phyloP scores from a whole-genome alignment of 2,113 vertebrate species.

The Anthoscopus minutus region DNA sequence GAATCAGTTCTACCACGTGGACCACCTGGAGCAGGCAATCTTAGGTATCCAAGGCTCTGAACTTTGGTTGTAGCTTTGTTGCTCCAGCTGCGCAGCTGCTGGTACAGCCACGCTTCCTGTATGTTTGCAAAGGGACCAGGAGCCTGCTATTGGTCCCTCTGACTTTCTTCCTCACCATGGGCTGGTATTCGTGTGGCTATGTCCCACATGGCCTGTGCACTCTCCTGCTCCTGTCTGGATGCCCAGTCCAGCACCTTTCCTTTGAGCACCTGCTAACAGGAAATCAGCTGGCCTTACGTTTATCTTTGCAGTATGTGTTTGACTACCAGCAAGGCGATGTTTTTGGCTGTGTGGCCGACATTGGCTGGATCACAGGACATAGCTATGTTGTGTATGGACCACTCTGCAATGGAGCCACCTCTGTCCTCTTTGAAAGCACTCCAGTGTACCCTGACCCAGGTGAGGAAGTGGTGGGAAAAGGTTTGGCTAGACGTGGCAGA shows the following conservation, averaged over 20 bases:
- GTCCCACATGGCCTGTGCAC: fast-evolving
- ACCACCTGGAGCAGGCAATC: background rate
- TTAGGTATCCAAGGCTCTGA: background rate
- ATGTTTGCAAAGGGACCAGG: background rate
- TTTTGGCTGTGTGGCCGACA: constrained; percentile 88
- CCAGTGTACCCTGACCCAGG: constrained; percentile 89
- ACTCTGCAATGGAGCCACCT: constrained; percentile 88
- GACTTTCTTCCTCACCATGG: background rate
- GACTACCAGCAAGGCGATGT: constrained; percentile 82
- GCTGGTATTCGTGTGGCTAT: background rate
- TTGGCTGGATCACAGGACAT: constrained; percentile 95
- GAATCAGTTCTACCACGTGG: background rate
- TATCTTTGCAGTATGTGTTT: constrained; percentile 82
- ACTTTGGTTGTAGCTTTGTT: background rate
- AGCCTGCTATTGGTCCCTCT: background rate
- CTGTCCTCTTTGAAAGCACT: constrained; percentile 90
- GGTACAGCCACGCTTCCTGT: background rate
- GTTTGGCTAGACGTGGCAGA: background rate
- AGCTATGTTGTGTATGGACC: constrained; percentile 93
- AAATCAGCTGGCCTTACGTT: constrained; percentile 23
- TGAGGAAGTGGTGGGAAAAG: constrained; percentile 56
- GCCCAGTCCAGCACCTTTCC: background rate
- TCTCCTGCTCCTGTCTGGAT: background rate
- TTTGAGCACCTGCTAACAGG: background rate
- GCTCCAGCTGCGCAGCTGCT: background rate